Percentiles rank a stretch among this genome's conserved stretches.
phyloP scores from a whole-genome alignment of 2,113 vertebrate genomes.

The Megaptera novaeangliae region DNA sequence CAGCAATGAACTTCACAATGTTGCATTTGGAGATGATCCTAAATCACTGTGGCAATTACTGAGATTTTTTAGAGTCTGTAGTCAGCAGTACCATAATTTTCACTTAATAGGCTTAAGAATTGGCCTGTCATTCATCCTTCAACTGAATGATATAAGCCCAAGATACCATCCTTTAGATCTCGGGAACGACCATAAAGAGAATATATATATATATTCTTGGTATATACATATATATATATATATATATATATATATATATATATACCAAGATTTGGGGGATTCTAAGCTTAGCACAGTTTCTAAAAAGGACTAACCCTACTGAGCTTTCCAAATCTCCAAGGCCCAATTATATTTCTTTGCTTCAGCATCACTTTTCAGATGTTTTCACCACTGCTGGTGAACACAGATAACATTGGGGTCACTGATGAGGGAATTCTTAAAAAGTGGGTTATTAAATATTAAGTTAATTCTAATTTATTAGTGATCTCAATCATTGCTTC shows the following conservation, averaged over 20 bases:
- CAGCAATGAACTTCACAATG: not conserved
- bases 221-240: not conserved
- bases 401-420: slow-evolving; percentile 57
- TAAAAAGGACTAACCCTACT: slow-evolving; percentile 22
- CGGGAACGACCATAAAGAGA: not conserved
- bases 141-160: slow-evolving; percentile 35
- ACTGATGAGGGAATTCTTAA: not conserved
- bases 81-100: slow-evolving; percentile 45
- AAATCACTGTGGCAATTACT: slow-evolving; percentile 46
- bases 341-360: slow-evolving; percentile 58
- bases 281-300: slow-evolving; percentile 44
- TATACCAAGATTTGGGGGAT: slow-evolving; percentile 3
- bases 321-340: slow-evolving; percentile 57
- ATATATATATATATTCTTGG: not conserved
- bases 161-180: slow-evolving; percentile 42
- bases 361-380: slow-evolving; percentile 41
- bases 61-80: slow-evolving; percentile 16
- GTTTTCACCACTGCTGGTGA: slow-evolving; percentile 52
- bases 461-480: slow-evolving; percentile 21
- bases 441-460: slow-evolving; percentile 10
- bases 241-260: not conserved
- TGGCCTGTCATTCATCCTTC: slow-evolving; percentile 17
- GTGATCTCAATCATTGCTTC: not conserved
- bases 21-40: not conserved
- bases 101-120: slow-evolving; percentile 53